Conservation (phyloP, 64 coral and sea anemone species). For the Hydrozoanthus tunicans region DNA sequence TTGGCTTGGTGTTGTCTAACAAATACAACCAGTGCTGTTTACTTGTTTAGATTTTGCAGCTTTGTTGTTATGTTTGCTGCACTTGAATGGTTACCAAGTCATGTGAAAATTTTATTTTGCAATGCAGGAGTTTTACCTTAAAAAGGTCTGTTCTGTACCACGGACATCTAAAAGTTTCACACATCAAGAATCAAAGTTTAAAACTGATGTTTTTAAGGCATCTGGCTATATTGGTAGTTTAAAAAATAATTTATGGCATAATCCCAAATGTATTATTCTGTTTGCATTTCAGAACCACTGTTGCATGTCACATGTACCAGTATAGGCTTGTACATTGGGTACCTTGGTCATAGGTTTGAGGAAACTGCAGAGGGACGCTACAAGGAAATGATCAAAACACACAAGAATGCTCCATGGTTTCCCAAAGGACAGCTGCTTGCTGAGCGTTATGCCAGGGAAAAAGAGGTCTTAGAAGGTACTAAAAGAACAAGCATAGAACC, state of each 20-base stretch:
- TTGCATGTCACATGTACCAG: constrained; percentile 73
- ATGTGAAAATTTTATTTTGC: no score
- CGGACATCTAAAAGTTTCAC: no score
- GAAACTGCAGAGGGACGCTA: constrained; percentile 78
- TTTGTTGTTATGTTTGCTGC: no score
- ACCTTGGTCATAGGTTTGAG: constrained; percentile 80
- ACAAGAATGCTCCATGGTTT: constrained; percentile 93
- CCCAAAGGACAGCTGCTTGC: constrained; percentile 89
- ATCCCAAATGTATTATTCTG: neutral
- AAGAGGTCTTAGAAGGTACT: constrained; percentile 64
- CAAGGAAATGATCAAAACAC: constrained; percentile 93
- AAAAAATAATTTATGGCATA: neutral
- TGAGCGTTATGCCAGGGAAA: constrained; percentile 86
- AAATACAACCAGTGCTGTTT: no score
- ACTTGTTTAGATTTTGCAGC: no score
- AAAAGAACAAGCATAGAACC: neutral
- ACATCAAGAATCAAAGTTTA: no score
- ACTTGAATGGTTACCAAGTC: no score
- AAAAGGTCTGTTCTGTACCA: no score
- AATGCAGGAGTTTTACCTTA: no score
- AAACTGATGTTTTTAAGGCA: no score
- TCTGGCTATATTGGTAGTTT: no score
- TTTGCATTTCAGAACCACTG: constrained; percentile 67
- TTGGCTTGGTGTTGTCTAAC: no score
- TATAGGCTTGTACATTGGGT: constrained; percentile 71